A percentile compares a stretch with the other conserved stretches of the same genome.
Conservation (phyloP, 2,888 invertebrate species). For the Melangyna quadrimaculata region DNA sequence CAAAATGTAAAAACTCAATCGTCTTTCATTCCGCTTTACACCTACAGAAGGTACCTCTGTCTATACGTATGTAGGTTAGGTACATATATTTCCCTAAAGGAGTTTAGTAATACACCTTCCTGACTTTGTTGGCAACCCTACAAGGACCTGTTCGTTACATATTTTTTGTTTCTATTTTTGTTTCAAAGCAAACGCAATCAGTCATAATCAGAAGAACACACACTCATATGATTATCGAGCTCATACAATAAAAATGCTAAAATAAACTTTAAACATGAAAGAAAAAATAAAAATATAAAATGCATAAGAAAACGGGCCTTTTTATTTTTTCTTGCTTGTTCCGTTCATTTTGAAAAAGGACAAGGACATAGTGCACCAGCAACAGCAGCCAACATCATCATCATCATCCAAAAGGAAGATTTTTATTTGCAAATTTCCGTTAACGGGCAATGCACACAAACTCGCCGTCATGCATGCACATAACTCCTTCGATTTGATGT, state of each 20-base stretch:
- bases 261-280: slow-evolving; percentile 2
- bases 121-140: neutral
- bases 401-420: slow-evolving; percentile 20
- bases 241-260: slow-evolving; percentile 36
- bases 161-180: slow-evolving; percentile 15
- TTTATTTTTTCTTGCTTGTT: neutral
- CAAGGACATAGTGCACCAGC: slow-evolving; percentile 15
- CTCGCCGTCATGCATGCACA: neutral
- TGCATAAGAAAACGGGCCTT: neutral
- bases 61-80: neutral
- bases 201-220: slow-evolving; percentile 52
- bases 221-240: slow-evolving; percentile 33
- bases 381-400: neutral
- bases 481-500: slow-evolving; percentile 17
- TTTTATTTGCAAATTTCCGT: slow-evolving; percentile 54
- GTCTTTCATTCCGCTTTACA: neutral
- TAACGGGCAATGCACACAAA: slow-evolving; percentile 9
- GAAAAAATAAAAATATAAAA: too few relatives aligned
- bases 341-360: neutral
- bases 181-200: slow-evolving; percentile 61
- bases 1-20: neutral
- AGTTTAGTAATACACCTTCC: neutral
- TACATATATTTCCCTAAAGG: neutral
- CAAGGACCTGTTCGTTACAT: slow-evolving; percentile 27
- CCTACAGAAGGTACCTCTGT: neutral